Conservation (phyloP, 2,797 vertebrate species). For the Triplophysa bombifrons region DNA sequence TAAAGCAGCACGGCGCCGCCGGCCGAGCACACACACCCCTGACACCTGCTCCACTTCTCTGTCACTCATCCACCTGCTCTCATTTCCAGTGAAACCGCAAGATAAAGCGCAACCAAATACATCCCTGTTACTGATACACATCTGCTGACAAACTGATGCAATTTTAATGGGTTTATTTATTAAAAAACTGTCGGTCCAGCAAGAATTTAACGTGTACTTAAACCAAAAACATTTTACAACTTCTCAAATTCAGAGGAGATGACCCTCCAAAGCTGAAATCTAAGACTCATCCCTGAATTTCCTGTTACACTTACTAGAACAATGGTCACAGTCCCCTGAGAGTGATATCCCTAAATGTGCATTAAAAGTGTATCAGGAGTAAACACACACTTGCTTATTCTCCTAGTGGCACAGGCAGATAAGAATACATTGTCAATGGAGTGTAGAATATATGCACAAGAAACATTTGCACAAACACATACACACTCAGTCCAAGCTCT, state of each 20-base stretch:
- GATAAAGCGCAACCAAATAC: neutral
- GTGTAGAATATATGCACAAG: neutral
- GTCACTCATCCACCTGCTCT: neutral
- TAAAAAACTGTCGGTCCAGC: neutral
- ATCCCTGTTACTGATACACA: neutral
- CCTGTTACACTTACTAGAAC: slow-evolving; percentile 19
- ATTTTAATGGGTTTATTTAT: slow-evolving; percentile 8
- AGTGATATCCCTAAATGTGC: slow-evolving; percentile 1
- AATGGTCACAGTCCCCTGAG: slow-evolving; percentile 22
- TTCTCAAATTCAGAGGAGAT: neutral
- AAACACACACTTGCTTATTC: slow-evolving; percentile 22
- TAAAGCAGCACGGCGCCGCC: neutral
- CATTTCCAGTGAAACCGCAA: neutral
- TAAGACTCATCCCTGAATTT: neutral
- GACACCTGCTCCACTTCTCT: neutral
- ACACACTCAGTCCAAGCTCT: neutral
- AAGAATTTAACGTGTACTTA: neutral
- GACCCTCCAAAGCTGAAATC: neutral
- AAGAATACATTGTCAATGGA: slow-evolving; percentile 24
- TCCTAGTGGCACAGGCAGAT: slow-evolving; percentile 15
- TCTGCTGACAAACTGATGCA: slow-evolving; percentile 14
- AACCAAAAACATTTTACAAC: neutral
- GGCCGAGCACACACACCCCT: neutral
- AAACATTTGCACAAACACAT: neutral
- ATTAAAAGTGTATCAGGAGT: slow-evolving; percentile 14